phyloP scores from a whole-genome alignment of 2,888 invertebrate species.

The Epiblema foenella region DNA sequence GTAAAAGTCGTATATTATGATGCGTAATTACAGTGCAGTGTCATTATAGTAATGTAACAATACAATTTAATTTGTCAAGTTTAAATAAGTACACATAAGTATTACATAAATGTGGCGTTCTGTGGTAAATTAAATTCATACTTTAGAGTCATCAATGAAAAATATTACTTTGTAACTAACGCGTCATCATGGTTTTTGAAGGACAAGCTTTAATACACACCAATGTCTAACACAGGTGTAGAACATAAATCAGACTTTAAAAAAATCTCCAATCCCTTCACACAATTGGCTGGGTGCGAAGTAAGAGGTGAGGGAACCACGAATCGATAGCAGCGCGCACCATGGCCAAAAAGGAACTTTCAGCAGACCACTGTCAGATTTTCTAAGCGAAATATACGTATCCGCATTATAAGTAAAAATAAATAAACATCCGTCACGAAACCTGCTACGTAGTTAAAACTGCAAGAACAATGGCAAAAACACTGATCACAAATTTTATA shows the following conservation, averaged over 20 bases:
- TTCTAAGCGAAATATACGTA: too few species aligned
- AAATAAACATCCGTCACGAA: too few species aligned
- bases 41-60: constrained; percentile 23
- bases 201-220: background rate
- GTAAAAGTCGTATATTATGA: constrained; percentile 35
- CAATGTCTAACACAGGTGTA: background rate
- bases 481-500: too few species aligned
- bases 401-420: too few species aligned
- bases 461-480: too few species aligned
- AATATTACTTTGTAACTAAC: background rate
- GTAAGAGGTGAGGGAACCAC: too few species aligned
- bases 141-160: background rate
- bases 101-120: background rate
- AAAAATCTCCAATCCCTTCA: background rate
- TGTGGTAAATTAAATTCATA: background rate
- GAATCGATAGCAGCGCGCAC: too few species aligned
- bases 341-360: too few species aligned
- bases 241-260: background rate
- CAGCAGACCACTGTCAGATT: too few species aligned
- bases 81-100: background rate
- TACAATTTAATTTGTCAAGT: constrained; percentile 2
- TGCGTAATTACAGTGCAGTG: constrained; percentile 25
- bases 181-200: background rate
- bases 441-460: too few species aligned
- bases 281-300: too few species aligned